phyloP scores from a whole-genome alignment of 2,797 vertebrate species.

The Eospalax fontanierii region DNA sequence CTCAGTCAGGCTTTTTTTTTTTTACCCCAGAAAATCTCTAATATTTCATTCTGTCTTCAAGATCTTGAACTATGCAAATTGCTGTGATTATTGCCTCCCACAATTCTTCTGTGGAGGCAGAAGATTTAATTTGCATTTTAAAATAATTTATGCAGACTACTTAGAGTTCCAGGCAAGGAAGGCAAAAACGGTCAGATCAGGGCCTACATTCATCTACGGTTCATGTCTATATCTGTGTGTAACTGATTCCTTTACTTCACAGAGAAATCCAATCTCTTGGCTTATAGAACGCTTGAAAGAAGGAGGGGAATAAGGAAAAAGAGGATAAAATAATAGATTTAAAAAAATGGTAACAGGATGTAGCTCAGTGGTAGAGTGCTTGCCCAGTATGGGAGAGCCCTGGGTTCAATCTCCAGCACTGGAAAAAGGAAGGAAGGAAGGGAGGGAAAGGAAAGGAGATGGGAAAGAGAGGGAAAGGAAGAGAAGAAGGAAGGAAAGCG shows the following conservation, averaged over 20 bases:
- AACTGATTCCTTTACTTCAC: neutral
- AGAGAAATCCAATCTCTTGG: conserved; percentile 62
- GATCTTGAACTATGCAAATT: conserved; percentile 39
- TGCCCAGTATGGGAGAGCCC: neutral
- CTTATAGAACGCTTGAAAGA: conserved; percentile 16
- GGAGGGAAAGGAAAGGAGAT: too few relatives aligned
- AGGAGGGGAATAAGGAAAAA: neutral
- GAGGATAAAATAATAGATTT: neutral
- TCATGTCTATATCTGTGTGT: neutral
- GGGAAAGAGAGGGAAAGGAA: neutral
- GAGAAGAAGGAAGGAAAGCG: neutral
- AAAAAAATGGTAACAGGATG: neutral
- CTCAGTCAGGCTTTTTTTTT: neutral
- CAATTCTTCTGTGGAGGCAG: conserved; percentile 40
- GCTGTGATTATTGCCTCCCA: conserved; percentile 65
- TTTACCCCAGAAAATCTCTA: conserved; percentile 39
- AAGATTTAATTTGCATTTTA: conserved; percentile 77
- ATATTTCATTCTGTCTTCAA: conserved; percentile 58
- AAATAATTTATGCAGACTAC: conserved; percentile 73
- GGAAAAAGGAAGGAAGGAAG: fast-evolving
- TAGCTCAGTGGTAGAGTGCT: neutral
- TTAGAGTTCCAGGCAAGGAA: conserved; percentile 51
- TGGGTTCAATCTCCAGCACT: neutral
- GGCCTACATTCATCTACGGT: neutral
- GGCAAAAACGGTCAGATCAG: neutral